Base-by-base conservation (phyloP, 2,888 invertebrate genomes). In the Miltochrista miniata region DNA sequence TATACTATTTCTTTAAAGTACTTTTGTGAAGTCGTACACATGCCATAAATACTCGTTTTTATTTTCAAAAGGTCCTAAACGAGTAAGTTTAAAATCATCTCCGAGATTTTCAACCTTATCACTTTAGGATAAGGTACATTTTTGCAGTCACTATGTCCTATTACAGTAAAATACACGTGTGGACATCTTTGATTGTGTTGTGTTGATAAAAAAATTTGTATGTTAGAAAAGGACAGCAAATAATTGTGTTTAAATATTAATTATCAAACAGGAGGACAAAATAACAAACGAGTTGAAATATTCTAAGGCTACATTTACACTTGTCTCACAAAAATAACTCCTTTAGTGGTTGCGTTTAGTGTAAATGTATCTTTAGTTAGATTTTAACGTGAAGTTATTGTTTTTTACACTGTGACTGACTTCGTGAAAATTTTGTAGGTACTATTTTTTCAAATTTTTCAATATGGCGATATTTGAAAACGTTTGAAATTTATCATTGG, bases 351-450 rank as follows among this genome's bases (percentile, higher is more conserved):
- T 13, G 12, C 14, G 12, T 10, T 24, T 31, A 40, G 40, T 60
- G 55, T 68, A 41, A 55, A 61, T 38, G 36, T 41, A 51, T 5
- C 18, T 24, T 4, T 48, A 45, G 48, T 34, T 37, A 47, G 38
- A 48, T 39, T 30, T 34, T 7, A 51, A 53, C 47, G 57, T 51
- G 54, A 56, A 54, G 54, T 42, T 39, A 34, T 54, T 50, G 50
- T 56, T 45, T 39, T 53, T 44, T 41, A 48, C 52, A 48, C 52
- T 61, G 61, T 53, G 18, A 24, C 61, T 61, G 75, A 51, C 70
- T 66, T 70, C 60, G 63, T 70, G 65, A 61, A 66, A 60, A 64
- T 56, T 60, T 53, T 35, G 18, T 24, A 5, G 5, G 5, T 48
- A 51, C 51, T 46, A 37, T 47, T 64, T 31, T 48, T 40, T 34